Evolutionary conservation across 37 sponge, comb jelly and placozoan genomes (phyloP).

Genomic region (Haliclona indistincta): DNA sequence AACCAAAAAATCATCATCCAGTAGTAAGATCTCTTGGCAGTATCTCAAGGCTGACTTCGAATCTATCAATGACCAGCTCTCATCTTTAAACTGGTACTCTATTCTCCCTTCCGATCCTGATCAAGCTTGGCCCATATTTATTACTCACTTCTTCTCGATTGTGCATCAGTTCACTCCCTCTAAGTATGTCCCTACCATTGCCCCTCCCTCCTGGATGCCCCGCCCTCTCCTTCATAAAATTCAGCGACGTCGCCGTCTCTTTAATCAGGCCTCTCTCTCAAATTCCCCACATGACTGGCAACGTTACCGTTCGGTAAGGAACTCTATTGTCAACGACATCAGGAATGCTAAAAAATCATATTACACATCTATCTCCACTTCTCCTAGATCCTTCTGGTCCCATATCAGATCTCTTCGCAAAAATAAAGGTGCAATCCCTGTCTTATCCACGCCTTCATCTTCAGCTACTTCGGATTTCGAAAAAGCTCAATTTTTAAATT

Average conservation of each 20-base stretch:
- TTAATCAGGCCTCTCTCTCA: not conserved
- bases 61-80: not conserved
- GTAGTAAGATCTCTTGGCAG: not conserved
- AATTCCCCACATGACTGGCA: not conserved
- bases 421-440: constrained; percentile 1
- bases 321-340: not conserved
- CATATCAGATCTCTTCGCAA: constrained; percentile 7
- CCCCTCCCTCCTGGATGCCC: not conserved
- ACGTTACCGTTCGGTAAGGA: not conserved
- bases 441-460: not conserved
- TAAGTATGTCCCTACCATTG: not conserved
- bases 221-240: not conserved
- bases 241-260: not conserved
- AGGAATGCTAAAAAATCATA: not conserved
- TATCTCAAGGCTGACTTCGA: constrained; percentile 6
- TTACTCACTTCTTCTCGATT: not conserved
- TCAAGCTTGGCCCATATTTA: not conserved
- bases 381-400: not conserved
- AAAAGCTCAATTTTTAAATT: not conserved
- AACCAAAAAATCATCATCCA: not conserved
- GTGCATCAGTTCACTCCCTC: not conserved
- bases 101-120: not conserved
- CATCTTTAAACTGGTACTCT: not conserved
- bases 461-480: not conserved
- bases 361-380: constrained; percentile 1